A percentile compares a stretch with the other conserved stretches of the same genome.
These are phyloP conservation scores for Streblospio benedicti DNA, from an alignment of 1,140 invertebrate species.

Conservation along the genomic window DNA sequence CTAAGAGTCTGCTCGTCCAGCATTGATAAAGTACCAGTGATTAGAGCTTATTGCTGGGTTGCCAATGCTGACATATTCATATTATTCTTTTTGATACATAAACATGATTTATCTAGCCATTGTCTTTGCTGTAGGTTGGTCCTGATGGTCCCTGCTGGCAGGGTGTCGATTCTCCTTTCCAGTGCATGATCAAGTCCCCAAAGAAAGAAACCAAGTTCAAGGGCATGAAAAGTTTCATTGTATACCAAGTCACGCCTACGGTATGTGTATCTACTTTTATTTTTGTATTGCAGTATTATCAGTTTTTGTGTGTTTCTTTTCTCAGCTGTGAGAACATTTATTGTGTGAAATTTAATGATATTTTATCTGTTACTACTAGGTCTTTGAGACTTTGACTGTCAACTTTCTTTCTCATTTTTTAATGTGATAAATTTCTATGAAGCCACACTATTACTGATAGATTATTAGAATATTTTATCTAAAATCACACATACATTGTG, in stretches of 20 bases:
- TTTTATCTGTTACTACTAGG: too few species aligned
- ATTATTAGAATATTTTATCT: too few species aligned
- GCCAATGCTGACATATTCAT: not conserved
- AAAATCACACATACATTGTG: too few species aligned
- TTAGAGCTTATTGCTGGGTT: not conserved
- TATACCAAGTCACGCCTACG: slow-evolving; percentile 88
- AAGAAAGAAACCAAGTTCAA: slow-evolving; percentile 95
- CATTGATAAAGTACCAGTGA: not conserved
- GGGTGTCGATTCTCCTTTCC: slow-evolving; percentile 60
- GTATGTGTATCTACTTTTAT: slow-evolving; percentile 46
- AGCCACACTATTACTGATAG: too few species aligned
- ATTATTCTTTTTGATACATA: not conserved
- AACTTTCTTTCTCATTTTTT: too few species aligned
- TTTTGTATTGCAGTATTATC: slow-evolving; percentile 11
- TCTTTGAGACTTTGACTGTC: too few species aligned
- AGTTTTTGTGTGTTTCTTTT: not conserved
- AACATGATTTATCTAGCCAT: slow-evolving; percentile 12
- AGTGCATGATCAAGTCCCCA: slow-evolving; percentile 80
- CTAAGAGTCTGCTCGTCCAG: not conserved
- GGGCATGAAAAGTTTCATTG: slow-evolving; percentile 93
- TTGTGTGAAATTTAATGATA: too few species aligned
- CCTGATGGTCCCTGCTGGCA: slow-evolving; percentile 65
- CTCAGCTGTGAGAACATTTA: too few species aligned
- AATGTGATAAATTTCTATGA: too few species aligned
- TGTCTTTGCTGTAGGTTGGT: slow-evolving; percentile 48